Conservation (phyloP, 2,113 vertebrate species). For the Coturnix japonica region DNA sequence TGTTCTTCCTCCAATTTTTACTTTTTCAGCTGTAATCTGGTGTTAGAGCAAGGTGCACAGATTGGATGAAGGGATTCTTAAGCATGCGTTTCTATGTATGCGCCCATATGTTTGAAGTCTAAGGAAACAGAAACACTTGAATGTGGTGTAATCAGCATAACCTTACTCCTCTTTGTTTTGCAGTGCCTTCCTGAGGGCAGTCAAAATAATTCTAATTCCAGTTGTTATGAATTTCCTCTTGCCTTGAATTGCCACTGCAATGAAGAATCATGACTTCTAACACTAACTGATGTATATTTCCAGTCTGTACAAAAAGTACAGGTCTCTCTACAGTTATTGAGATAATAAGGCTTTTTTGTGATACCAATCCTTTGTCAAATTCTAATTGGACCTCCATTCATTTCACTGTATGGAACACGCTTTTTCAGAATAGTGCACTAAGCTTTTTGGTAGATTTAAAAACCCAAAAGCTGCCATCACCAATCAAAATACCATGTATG, state of each 20-base stretch:
- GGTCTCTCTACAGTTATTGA: background rate
- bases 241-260: background rate
- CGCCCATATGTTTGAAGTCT: background rate
- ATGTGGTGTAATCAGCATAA: background rate
- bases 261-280: background rate
- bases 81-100: background rate
- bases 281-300: fast-evolving
- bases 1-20: background rate
- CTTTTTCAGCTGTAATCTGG: background rate
- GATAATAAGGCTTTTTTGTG: background rate
- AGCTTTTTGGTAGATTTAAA: background rate
- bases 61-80: background rate
- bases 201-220: background rate
- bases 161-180: background rate
- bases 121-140: background rate
- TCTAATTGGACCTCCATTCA: background rate
- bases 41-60: background rate
- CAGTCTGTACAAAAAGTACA: background rate
- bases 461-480: background rate
- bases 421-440: background rate
- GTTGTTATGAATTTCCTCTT: background rate
- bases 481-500: background rate
- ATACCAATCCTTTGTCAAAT: background rate
- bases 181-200: background rate
- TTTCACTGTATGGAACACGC: background rate